Conservation (phyloP, 2,113 vertebrate genomes). For the Axis porcinus region DNA sequence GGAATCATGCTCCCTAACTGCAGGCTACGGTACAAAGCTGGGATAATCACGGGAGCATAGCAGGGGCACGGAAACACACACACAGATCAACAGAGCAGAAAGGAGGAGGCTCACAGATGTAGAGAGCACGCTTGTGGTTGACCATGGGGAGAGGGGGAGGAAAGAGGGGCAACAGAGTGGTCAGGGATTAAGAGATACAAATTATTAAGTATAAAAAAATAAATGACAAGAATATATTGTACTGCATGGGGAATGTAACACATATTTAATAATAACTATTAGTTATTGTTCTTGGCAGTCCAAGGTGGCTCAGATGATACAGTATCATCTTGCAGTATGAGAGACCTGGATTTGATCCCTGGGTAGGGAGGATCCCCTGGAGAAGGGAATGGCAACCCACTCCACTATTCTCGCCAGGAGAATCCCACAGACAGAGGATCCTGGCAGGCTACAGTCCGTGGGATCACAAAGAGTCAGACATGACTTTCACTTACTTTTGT, state of each 20-base stretch:
- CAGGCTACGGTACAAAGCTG: background rate
- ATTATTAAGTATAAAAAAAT: background rate
- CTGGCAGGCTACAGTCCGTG: background rate
- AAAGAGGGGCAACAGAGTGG: background rate
- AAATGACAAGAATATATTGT: background rate
- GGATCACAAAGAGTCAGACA: background rate
- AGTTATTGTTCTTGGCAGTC: background rate
- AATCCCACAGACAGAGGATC: background rate
- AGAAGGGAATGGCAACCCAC: background rate
- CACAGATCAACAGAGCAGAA: background rate
- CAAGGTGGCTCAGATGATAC: background rate
- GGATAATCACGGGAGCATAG: background rate
- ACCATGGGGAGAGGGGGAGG: background rate
- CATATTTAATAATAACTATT: background rate
- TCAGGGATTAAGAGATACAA: background rate
- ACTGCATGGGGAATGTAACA: background rate
- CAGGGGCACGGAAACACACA: background rate
- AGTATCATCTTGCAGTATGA: background rate
- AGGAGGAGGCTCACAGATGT: background rate
- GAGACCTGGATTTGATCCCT: background rate
- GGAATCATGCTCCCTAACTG: background rate
- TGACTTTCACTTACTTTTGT: background rate
- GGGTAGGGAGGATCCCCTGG: background rate
- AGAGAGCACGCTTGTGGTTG: background rate
- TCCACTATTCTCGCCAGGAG: background rate